These are phyloP conservation scores for Cercopithecus diana DNA, from an alignment of 2,797 vertebrate genomes.

Conservation along the genomic window DNA sequence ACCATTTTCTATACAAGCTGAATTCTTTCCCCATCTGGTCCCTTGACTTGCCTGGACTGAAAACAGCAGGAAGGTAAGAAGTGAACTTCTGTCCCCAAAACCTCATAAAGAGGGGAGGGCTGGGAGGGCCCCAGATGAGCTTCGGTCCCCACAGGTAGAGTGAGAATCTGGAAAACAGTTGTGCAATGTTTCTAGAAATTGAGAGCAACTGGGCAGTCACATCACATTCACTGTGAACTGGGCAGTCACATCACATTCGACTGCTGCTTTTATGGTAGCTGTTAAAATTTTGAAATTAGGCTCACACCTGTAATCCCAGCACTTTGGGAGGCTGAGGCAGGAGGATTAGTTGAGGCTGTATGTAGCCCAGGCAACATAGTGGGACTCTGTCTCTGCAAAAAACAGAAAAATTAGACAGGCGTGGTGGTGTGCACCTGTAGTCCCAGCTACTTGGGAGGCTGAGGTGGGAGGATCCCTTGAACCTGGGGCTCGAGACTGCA, in stretches of 20 bases:
- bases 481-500: background rate
- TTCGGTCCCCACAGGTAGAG: background rate
- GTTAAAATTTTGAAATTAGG: background rate
- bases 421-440: background rate
- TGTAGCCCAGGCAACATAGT: background rate
- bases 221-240: no score
- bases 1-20: no score
- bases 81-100: background rate
- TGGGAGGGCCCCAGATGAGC: background rate
- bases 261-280: background rate
- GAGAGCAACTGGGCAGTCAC: background rate
- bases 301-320: background rate
- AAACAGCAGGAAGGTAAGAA: background rate
- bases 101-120: accelerated
- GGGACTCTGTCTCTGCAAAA: background rate
- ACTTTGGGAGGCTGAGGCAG: background rate
- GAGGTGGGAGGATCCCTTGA: background rate
- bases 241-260: background rate
- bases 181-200: background rate
- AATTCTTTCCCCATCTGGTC: background rate
- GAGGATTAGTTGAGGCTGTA: background rate
- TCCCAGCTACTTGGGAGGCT: background rate
- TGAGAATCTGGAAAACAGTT: no score
- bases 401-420: background rate
- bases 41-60: background rate